Evolutionary conservation across 2,797 vertebrate genomes (phyloP).

Genomic region (Aeoliscus strigatus): DNA sequence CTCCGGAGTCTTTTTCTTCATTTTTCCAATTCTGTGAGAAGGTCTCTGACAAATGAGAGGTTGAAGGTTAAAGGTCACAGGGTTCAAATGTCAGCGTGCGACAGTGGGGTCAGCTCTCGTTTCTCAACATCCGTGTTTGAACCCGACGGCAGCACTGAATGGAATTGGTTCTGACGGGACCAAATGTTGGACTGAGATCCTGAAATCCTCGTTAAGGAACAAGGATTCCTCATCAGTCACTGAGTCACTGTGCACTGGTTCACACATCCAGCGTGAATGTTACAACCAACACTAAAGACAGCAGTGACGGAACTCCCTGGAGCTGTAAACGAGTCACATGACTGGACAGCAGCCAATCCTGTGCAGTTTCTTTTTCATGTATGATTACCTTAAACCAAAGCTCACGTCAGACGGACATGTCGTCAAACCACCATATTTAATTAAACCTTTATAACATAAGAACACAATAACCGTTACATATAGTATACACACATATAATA

Average conservation of each 20-base stretch:
- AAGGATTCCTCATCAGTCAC: conserved; percentile 33
- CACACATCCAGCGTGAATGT: conserved; percentile 35
- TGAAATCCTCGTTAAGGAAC: conserved; percentile 37
- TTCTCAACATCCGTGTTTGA: conserved; percentile 12
- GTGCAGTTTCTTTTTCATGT: too few relatives aligned
- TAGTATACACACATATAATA: too few relatives aligned
- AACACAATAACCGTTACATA: too few relatives aligned
- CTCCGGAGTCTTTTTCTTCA: conserved; percentile 11
- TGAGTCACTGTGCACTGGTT: conserved; percentile 17
- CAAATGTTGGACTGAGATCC: conserved; percentile 10
- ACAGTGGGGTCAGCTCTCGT: conserved; percentile 1
- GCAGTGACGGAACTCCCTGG: conserved; percentile 36
- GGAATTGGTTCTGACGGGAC: conserved; percentile 7
- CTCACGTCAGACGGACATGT: too few relatives aligned
- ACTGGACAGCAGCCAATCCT: conserved; percentile 34
- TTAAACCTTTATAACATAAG: too few relatives aligned
- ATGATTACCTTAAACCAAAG: too few relatives aligned
- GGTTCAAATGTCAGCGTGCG: conserved; percentile 46
- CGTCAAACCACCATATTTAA: too few relatives aligned
- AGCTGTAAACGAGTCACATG: conserved; percentile 40
- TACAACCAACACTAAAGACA: conserved; percentile 52
- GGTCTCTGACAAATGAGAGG: conserved; percentile 35
- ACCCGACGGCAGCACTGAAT: conserved; percentile 1
- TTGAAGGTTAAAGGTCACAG: conserved; percentile 33
- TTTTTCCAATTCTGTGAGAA: conserved; percentile 7